A percentile compares a stretch with the other conserved stretches of the same genome.
Conservation (phyloP, 2,888 invertebrate species). For the Notocelia uddmanniana region DNA sequence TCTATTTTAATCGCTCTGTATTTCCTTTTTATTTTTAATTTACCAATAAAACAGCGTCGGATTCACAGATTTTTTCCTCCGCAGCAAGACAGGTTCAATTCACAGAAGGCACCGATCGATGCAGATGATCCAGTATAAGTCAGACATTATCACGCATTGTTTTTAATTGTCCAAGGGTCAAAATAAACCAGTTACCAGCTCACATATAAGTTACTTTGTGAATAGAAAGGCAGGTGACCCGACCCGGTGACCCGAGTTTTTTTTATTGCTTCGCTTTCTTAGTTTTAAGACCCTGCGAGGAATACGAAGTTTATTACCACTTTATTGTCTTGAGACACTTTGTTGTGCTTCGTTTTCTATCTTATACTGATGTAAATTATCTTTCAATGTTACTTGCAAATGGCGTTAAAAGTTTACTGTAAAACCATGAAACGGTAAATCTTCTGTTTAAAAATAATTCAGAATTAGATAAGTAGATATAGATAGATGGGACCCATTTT, state of each 20-base stretch:
- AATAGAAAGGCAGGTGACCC: neutral
- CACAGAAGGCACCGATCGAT: neutral
- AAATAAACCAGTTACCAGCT: neutral
- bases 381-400: neutral
- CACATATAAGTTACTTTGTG: neutral
- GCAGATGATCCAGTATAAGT: neutral
- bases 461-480: too few relatives aligned
- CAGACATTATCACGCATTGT: neutral
- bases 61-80: neutral
- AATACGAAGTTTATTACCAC: constrained; percentile 3
- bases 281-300: neutral
- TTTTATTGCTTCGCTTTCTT: neutral
- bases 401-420: neutral
- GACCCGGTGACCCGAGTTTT: neutral
- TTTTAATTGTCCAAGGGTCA: neutral
- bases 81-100: neutral
- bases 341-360: neutral
- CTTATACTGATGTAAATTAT: neutral
- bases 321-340: neutral
- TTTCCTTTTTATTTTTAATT: neutral
- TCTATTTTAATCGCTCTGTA: too few relatives aligned
- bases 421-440: too few relatives aligned
- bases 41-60: neutral
- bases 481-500: too few relatives aligned
- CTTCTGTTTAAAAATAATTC: too few relatives aligned